A percentile compares a stretch with the other conserved stretches of the same genome.
Evolutionary conservation across 2,113 vertebrate species (phyloP).

Genomic region (Pelusios castaneus): DNA sequence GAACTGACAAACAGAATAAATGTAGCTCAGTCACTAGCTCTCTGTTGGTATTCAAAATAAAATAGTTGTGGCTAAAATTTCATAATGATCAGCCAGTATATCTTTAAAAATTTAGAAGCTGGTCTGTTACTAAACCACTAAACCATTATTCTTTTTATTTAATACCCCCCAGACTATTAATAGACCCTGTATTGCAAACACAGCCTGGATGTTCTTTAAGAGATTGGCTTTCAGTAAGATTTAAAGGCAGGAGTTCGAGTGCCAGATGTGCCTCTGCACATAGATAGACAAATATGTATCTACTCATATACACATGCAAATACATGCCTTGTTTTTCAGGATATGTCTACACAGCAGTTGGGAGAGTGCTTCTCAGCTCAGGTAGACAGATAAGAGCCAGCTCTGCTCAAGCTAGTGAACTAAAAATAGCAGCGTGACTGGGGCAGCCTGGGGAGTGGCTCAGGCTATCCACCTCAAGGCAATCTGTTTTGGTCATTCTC

Average conservation of each 20-base stretch:
- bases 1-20: background rate
- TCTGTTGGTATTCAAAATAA: background rate
- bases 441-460: background rate
- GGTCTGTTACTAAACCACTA: background rate
- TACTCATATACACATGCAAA: background rate
- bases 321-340: background rate
- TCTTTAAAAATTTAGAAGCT: background rate
- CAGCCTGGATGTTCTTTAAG: background rate
- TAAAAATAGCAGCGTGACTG: background rate
- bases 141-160: background rate
- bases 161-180: background rate
- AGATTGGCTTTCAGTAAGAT: fast-evolving
- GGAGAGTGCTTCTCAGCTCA: background rate
- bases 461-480: background rate
- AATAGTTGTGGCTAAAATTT: background rate
- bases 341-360: background rate
- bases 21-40: background rate
- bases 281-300: background rate
- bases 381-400: background rate
- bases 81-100: background rate
- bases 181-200: background rate
- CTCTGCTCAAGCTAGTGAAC: background rate
- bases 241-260: background rate
- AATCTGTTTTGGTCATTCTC: background rate
- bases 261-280: fast-evolving